phyloP scores from a whole-genome alignment of 2,113 vertebrate genomes.

The Trachemys scripta region DNA sequence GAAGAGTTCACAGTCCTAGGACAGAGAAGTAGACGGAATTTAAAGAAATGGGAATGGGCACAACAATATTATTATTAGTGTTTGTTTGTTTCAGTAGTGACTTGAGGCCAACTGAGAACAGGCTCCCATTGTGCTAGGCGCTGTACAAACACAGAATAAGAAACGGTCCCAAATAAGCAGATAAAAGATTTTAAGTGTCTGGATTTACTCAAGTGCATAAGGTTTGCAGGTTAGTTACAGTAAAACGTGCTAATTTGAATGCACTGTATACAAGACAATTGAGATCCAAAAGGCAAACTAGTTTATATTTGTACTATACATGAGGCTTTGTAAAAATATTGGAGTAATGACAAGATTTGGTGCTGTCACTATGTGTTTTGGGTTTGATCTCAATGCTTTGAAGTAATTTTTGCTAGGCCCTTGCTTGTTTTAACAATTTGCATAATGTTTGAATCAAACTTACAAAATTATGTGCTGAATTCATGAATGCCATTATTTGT shows the following conservation, averaged over 20 bases:
- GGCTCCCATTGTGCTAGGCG: background rate
- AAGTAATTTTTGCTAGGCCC: constrained; percentile 36
- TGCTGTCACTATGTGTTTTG: background rate
- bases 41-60: background rate
- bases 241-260: background rate
- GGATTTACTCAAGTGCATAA: fast-evolving
- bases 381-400: constrained; percentile 35
- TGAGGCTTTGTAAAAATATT: background rate
- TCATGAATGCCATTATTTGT: background rate
- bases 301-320: background rate
- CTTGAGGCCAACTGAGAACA: background rate
- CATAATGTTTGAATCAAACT: constrained; percentile 40
- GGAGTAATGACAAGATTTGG: constrained; percentile 15
- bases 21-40: background rate
- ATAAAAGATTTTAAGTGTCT: background rate
- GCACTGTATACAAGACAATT: background rate
- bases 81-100: background rate
- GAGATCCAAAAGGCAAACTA: background rate
- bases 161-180: background rate
- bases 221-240: fast-evolving
- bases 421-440: constrained; percentile 20
- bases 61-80: fast-evolving
- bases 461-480: background rate
- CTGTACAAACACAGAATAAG: background rate
- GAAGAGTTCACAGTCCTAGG: background rate